Conservation (phyloP, 92 coral and sea anemone genomes). For the Bergia sp. region DNA sequence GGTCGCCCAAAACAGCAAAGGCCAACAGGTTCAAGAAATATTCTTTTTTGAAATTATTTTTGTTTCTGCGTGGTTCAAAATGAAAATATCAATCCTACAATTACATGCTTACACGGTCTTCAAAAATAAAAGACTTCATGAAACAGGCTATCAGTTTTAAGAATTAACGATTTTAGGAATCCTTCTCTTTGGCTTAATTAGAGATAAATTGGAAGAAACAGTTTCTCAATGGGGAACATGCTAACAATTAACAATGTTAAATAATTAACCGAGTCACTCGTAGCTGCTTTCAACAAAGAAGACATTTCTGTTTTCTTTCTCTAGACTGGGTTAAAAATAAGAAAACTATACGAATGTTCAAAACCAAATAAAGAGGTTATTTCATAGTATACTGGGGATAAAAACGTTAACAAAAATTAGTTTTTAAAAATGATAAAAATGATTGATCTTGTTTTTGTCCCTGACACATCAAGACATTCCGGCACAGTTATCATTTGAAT, state of each 20-base stretch:
- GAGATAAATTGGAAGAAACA: background rate
- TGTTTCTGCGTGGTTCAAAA: background rate
- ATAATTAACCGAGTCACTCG: conserved; percentile 1
- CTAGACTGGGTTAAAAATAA: background rate
- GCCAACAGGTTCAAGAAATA: too few species aligned
- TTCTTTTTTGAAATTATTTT: too few species aligned
- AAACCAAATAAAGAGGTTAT: background rate
- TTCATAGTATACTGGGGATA: background rate
- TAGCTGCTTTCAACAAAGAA: conserved; percentile 34
- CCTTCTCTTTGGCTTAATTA: background rate
- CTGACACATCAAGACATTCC: background rate
- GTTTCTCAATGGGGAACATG: background rate
- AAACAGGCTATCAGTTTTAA: background rate
- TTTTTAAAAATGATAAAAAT: too few species aligned
- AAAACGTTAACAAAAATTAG: background rate
- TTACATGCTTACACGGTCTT: background rate
- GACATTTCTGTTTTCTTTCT: background rate
- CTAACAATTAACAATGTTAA: background rate
- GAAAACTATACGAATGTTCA: background rate
- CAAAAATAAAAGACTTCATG: too few species aligned
- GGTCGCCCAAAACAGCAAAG: too few species aligned
- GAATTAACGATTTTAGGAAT: background rate
- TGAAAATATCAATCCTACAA: background rate
- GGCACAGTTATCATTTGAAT: background rate
- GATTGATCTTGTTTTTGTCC: background rate